Evolutionary conservation across 2,797 vertebrate species (phyloP), one percentile per base, ranked within the genome.

Genomic region (Denticeps clupeoides): DNA sequence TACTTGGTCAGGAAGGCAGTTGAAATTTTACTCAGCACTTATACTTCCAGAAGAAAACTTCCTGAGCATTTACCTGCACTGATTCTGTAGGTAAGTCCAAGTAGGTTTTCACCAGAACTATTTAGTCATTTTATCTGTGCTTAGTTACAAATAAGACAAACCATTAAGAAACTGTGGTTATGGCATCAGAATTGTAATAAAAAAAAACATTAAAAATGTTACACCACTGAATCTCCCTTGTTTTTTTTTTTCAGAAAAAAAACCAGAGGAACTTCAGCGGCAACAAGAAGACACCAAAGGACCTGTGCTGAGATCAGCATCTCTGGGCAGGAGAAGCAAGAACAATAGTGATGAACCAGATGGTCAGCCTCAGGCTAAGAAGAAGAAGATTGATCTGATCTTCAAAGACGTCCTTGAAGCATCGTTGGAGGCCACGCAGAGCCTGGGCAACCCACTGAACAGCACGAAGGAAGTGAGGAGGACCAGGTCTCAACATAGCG

Each of bases 331-430:
- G 83, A 78, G 75, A 68, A 81, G 65, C 47, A 90, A 89, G 57
- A 84, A 82, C 44, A 63, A 70, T 37, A 75, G 67, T 40, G 88
- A 91, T 0, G 90, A 93, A 43, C 72, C 74, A 1, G 89, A 92
- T 2, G 45, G 66, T 3, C 86, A 88, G 51, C 74, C 86, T 48
- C 89, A 87, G 27, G 68, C 87, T 47, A 95, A 97, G 78, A 95
- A 87, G 75, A 96, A 94, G 76, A 95, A 90, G 70, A 93, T 94
- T 2, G 89, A 95, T 68, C 85, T 93, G 49, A 91, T 93, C 62
- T 97, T 93, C 75, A 95, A 93, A 81, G 87, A 94, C 1, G 88
- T 91, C 15, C 62, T 94, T 22, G 87, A 93, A 59, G 91, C 90
- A 3, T 93, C 91, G 3, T 62, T 93, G 42, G 92, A 89, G 56